Base-by-base conservation (phyloP, 1,140 invertebrate genomes). In the Drosophila sp. region DNA sequence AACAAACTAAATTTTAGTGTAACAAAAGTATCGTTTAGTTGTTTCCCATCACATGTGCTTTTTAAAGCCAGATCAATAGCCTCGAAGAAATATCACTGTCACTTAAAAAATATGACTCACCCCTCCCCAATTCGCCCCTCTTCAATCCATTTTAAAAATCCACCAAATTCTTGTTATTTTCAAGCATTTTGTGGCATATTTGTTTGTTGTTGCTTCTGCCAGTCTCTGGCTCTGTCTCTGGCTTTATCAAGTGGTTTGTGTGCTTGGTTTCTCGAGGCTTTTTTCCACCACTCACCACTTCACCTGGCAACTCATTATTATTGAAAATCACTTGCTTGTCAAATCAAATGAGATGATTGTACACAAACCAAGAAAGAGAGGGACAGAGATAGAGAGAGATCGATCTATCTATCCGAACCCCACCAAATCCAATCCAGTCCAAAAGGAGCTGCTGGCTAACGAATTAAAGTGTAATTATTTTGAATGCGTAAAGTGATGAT, bases 261-360 rank as follows among this genome's bases (percentile, higher is more conserved):
- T 60, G 40, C 38, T 58, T 72, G 41, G 44, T 58, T 72, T 66
- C 63, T 69, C 60, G 66, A 80, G 73, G 73, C 66, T 17, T 17
- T 17, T 17, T 76, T 80, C 64, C 66, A 44, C 35, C 8, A 58
- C 41, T 30, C 56, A 35, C 33, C 63, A 66, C 82, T 79, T 79
- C 50, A 85, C 69, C 56, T 63, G 67, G 54, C 82, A 89, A 69
- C 84, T 87, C 79, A 78, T 90, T 86, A 90, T 90, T 90, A 90
- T 90, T 90, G 87, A 87, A 90, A 90, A 90, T 90, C 87, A 90
- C 87, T 90, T 90, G 82, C 87, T 80, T 90, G 87, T 90, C 87
- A 90, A 90, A 90, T 90, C 87, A 90, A 87, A 90, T 90, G 82
- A 83, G 87, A 90, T 90, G 87, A 90, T 90, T 90, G 83, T 83